Conservation (phyloP, 2,888 invertebrate genomes). For the Nysson spinosus region DNA sequence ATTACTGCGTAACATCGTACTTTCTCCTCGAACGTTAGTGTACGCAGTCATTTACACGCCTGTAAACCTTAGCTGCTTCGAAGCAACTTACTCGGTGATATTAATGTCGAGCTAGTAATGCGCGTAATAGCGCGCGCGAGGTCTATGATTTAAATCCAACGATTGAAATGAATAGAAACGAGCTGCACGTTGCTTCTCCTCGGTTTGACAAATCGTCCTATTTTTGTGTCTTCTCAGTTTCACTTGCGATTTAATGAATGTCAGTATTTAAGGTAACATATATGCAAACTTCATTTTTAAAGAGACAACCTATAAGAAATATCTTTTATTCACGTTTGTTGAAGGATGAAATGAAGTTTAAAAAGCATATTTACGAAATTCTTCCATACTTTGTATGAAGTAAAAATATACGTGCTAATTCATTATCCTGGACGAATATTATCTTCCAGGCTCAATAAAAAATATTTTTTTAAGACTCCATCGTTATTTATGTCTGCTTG, state of each 20-base stretch:
- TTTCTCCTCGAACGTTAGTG: slow-evolving; percentile 48
- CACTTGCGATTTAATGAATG: background rate
- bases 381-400: slow-evolving; percentile 1
- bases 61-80: slow-evolving; percentile 52
- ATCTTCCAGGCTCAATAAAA: background rate
- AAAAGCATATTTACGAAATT: slow-evolving; percentile 29
- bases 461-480: background rate
- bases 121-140: slow-evolving; percentile 28
- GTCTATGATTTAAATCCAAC: slow-evolving; percentile 38
- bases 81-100: slow-evolving; percentile 36
- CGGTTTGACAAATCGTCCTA: background rate
- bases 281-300: too few species aligned
- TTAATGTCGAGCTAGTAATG: slow-evolving; percentile 51
- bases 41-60: slow-evolving; percentile 43
- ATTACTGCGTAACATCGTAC: slow-evolving; percentile 54
- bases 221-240: slow-evolving; percentile 7
- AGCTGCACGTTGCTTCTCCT: slow-evolving; percentile 7
- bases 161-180: slow-evolving; percentile 41
- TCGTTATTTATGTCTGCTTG: slow-evolving; percentile 20
- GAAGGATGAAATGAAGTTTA: too few species aligned
- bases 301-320: too few species aligned
- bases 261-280: background rate
- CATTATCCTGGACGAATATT: slow-evolving; percentile 4
- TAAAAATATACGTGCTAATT: slow-evolving; percentile 21
- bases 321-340: too few species aligned